Conservation (phyloP, 2,113 vertebrate species). For the Acrocephalus kingi region DNA sequence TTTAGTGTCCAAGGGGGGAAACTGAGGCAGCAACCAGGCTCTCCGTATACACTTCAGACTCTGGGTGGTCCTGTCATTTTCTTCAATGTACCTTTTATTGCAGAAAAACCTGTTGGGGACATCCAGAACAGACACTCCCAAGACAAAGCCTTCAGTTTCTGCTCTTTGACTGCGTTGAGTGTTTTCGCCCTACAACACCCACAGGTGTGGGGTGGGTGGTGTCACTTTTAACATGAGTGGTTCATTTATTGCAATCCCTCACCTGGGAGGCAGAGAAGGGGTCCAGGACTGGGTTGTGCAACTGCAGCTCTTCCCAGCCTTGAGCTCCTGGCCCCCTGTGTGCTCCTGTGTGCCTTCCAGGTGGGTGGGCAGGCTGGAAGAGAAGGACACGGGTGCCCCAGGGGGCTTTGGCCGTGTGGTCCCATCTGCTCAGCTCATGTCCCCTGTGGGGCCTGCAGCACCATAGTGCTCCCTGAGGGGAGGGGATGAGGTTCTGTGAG, state of each 20-base stretch:
- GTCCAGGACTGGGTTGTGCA: neutral
- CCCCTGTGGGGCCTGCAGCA: neutral
- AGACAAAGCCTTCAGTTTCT: neutral
- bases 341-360: neutral
- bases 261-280: neutral
- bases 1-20: neutral
- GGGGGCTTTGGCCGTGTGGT: neutral
- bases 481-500: neutral
- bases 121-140: neutral
- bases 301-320: neutral
- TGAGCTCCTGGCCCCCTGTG: neutral
- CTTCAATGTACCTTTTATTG: neutral
- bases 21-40: neutral
- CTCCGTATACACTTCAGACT: neutral
- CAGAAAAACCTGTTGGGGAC: neutral
- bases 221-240: accelerated
- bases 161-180: neutral
- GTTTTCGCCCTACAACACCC: neutral
- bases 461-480: accelerated
- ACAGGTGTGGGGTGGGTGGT: neutral
- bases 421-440: neutral
- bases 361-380: neutral
- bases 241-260: neutral
- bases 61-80: neutral
- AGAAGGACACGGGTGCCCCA: neutral